Percentiles rank a stretch among this genome's conserved stretches.
Conservation (phyloP, 2,113 vertebrate genomes). For the Chroicocephalus ridibundus region DNA sequence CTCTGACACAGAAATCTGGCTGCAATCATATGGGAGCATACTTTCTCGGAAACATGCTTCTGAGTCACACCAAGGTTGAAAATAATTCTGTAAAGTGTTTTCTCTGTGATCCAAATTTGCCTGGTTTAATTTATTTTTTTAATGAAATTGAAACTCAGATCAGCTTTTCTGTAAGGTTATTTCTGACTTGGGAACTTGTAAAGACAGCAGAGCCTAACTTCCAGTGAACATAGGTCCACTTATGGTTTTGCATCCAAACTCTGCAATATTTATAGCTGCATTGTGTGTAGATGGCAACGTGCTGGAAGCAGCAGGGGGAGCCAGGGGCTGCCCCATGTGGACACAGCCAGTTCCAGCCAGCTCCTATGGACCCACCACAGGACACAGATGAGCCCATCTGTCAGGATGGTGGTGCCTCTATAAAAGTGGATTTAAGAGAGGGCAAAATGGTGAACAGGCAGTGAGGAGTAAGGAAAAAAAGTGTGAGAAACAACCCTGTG, state of each 20-base stretch:
- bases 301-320: accelerated
- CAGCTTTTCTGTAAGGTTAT: not conserved
- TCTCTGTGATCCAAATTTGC: not conserved
- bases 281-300: not conserved
- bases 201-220: not conserved
- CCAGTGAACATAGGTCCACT: not conserved
- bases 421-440: not conserved
- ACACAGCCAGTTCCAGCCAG: not conserved
- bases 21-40: not conserved
- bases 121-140: not conserved
- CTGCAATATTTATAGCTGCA: not conserved
- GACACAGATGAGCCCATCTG: not conserved
- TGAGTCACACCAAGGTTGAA: not conserved
- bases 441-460: not conserved
- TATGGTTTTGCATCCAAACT: not conserved
- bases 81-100: not conserved
- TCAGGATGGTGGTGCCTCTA: not conserved
- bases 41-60: not conserved
- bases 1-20: not conserved
- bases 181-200: not conserved
- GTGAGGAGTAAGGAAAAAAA: not conserved
- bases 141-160: not conserved
- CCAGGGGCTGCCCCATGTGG: not conserved
- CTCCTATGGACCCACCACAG: not conserved
- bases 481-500: not conserved